Evolutionary conservation across 2,797 vertebrate species (phyloP).

Genomic region (Phoeniculus purpureus): DNA sequence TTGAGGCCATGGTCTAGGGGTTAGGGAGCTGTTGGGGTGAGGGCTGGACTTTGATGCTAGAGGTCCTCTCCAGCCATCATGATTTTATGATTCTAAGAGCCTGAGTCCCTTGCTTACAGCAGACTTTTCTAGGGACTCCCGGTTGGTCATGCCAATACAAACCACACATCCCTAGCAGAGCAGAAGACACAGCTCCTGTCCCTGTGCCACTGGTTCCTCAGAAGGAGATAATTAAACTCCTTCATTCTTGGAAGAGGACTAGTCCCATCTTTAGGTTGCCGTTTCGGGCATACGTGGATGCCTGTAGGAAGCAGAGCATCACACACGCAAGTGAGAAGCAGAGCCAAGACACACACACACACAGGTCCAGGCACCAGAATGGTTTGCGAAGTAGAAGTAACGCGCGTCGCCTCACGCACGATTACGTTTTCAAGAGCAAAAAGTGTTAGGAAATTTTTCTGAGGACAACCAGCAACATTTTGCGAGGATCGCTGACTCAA

Average conservation of each 20-base stretch:
- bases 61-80: no score
- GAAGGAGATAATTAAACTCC: background rate
- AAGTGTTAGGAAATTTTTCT: conserved; percentile 31
- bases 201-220: background rate
- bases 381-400: conserved; percentile 27
- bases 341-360: background rate
- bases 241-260: background rate
- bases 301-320: background rate
- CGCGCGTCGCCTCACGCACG: background rate
- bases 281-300: background rate
- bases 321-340: background rate
- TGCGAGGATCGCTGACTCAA: conserved; percentile 66
- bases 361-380: background rate
- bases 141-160: background rate
- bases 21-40: no score
- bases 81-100: background rate
- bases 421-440: conserved; percentile 46
- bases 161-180: background rate
- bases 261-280: background rate
- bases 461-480: conserved; percentile 37
- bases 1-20: no score
- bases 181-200: background rate
- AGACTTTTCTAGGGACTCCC: background rate
- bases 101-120: background rate
- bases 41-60: no score